These are phyloP conservation scores for Eolophus roseicapilla DNA, from an alignment of 2,113 vertebrate species.

Conservation along the genomic window DNA sequence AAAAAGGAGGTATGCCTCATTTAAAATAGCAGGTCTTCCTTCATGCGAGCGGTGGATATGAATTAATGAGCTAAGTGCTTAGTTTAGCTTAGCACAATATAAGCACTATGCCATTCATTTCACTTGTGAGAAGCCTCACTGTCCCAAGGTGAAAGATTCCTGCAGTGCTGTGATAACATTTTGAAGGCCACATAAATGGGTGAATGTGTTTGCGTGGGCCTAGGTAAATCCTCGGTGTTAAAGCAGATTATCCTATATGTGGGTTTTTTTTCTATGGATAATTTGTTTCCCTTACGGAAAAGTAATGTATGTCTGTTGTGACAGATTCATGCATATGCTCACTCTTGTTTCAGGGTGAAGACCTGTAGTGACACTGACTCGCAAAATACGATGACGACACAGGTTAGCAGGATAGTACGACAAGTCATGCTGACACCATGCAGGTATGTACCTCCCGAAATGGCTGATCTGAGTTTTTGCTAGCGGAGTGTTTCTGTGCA, in stretches of 20 bases:
- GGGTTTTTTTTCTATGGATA: not conserved
- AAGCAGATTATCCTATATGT: not conserved
- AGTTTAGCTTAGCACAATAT: slow-evolving; percentile 51
- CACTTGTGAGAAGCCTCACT: slow-evolving; percentile 20
- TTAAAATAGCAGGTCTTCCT: slow-evolving; percentile 12
- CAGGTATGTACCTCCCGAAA: not conserved
- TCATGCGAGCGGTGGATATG: slow-evolving; percentile 8
- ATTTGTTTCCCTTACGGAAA: slow-evolving; percentile 28
- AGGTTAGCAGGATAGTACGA: not conserved
- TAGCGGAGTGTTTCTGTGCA: not conserved
- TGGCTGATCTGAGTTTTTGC: not conserved
- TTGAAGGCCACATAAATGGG: slow-evolving; percentile 45
- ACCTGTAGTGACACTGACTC: not conserved
- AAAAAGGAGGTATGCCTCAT: not conserved
- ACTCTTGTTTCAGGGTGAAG: not conserved
- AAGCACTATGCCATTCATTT: slow-evolving; percentile 35
- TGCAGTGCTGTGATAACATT: slow-evolving; percentile 48
- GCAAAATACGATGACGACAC: not conserved
- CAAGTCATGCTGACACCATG: slow-evolving; percentile 3
- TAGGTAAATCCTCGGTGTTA: slow-evolving; percentile 39
- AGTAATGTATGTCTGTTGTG: not conserved
- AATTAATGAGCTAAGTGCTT: slow-evolving; percentile 60
- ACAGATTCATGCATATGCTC: not conserved
- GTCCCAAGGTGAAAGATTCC: slow-evolving; percentile 50
- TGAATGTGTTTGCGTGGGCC: slow-evolving; percentile 31